Evolutionary conservation across 2,888 invertebrate genomes (phyloP).

Genomic region (Netelia inedita): DNA sequence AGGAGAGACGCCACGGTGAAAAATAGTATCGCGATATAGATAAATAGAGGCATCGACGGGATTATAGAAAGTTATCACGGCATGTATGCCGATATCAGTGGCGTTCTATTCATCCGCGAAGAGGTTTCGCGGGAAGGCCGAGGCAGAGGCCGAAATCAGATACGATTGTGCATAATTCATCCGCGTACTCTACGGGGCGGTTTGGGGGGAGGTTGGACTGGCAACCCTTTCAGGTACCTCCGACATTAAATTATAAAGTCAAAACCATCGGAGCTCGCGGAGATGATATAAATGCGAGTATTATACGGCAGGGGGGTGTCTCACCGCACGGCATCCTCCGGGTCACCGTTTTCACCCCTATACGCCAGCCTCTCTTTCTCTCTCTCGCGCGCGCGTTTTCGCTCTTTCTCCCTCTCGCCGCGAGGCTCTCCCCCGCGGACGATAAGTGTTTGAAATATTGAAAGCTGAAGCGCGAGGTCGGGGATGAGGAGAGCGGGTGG

Average conservation of each 20-base stretch:
- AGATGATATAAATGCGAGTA: conserved; percentile 85
- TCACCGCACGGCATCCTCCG: conserved; percentile 59
- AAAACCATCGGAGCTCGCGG: conserved; percentile 79
- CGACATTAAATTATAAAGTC: conserved; percentile 84
- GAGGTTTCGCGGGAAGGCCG: conserved; percentile 48
- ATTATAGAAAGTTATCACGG: conserved; percentile 12
- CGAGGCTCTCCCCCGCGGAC: conserved; percentile 74
- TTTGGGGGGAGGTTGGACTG: conserved; percentile 61
- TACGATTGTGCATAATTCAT: conserved; percentile 77
- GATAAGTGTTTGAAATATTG: conserved; percentile 85
- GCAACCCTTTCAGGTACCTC: conserved; percentile 77
- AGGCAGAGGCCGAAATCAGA: conserved; percentile 74
- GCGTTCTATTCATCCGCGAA: conserved; percentile 66
- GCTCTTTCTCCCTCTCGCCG: conserved; percentile 58
- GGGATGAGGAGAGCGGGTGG: conserved; percentile 46
- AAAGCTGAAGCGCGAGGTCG: conserved; percentile 81
- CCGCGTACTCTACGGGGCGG: conserved; percentile 56
- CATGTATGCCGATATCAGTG: conserved; percentile 30
- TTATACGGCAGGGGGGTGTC: conserved; percentile 77
- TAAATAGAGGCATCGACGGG: not conserved
- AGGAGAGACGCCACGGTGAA: not conserved
- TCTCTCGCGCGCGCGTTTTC: conserved; percentile 21
- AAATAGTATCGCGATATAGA: not conserved
- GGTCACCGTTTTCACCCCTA: conserved; percentile 68
- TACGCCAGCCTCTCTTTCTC: not conserved